Evolutionary conservation across 2,797 vertebrate genomes (phyloP), one percentile per base, ranked within the genome.

Genomic region (Erethizon dorsatum): DNA sequence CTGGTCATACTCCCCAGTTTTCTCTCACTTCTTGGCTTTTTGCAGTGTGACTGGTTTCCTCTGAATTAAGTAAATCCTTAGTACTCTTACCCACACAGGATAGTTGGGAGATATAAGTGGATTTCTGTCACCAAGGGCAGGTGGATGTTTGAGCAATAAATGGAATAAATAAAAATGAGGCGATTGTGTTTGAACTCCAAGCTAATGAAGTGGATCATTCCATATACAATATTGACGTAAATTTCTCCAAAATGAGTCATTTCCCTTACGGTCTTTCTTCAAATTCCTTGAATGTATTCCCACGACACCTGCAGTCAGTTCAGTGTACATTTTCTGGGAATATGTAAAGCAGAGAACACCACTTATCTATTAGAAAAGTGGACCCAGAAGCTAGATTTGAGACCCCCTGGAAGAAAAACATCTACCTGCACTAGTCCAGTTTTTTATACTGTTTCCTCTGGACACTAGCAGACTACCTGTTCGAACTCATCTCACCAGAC

Each of bases 181-280:
- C 9, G 2, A 75, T 28, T 75, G 67, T 75, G 85, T 94, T 61
- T 96, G 77, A 33, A 31, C 26, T 28, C 71, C 20, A 41, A 54
- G 61, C 47, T 33, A 65, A 69, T 73, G 63, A 91, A 50, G 75
- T 59, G 20, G 83, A 41, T 71, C 57, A 31, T 83, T 95, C 84
- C 71, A 95, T 77, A 91, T 33, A 71, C 22, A 22, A 59, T 18
- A 50, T n/a, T 87, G 87, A 84, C 61, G 20, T 1, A 57, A 52
- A 91, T 93, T 94, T 95, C 86, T 61, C 33, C 18, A 47, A 84
- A 83, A 54, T 79, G 84, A 96, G 57, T 96, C 95, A 96, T 77
- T 95, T 93, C 95, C 84, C 92, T 94, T n/a, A 33, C 0, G 11
- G 41, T 87, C 54, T 91, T 77, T 56, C 65, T 67, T 88, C 78